phyloP scores from a whole-genome alignment of 2,113 vertebrate species.

The Promerops cafer region DNA sequence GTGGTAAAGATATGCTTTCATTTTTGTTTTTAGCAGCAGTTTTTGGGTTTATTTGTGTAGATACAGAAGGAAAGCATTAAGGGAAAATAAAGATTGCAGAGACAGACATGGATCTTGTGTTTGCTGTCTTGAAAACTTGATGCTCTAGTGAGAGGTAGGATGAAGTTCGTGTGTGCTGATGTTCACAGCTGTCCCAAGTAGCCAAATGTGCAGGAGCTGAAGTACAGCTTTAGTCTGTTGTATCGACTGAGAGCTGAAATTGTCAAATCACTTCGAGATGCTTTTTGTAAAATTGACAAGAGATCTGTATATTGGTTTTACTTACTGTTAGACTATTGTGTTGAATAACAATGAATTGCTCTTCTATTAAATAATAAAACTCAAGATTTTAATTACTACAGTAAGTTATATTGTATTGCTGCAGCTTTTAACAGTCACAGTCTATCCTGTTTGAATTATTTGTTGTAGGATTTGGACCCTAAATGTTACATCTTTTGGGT shows the following conservation, averaged over 20 bases:
- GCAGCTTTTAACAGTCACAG: background rate
- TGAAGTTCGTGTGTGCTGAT: background rate
- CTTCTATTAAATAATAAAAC: background rate
- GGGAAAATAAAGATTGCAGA: background rate
- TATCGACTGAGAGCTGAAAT: background rate
- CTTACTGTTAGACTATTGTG: background rate
- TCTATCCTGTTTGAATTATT: background rate
- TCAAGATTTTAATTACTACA: background rate
- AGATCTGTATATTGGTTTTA: background rate
- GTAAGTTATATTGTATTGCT: background rate
- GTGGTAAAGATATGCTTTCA: background rate
- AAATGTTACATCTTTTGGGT: background rate
- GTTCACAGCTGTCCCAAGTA: background rate
- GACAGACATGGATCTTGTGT: background rate
- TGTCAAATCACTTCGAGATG: background rate
- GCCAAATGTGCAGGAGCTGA: background rate
- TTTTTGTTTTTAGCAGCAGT: background rate
- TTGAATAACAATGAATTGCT: background rate
- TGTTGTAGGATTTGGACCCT: background rate
- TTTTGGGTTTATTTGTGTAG: background rate
- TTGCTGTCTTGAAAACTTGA: background rate
- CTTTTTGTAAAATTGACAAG: background rate
- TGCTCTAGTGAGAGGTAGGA: background rate
- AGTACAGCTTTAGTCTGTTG: background rate
- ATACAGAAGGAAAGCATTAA: background rate